Base-by-base conservation (phyloP, 2,113 vertebrate genomes). In the Madoqua kirkii region DNA sequence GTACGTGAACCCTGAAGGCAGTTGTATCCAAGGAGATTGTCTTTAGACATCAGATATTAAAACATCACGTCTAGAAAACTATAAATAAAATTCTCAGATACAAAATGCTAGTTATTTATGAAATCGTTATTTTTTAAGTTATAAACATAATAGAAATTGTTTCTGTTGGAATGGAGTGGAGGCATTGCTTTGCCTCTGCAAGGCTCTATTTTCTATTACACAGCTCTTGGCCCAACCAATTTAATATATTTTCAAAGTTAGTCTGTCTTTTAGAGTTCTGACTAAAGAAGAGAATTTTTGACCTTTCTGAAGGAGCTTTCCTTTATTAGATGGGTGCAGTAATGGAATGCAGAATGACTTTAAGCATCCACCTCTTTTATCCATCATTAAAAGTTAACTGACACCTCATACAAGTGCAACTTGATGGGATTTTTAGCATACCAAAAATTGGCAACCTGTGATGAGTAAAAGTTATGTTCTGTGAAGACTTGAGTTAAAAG, bases 381-480 rank as follows among this genome's bases (percentile, higher is more conserved):
- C 60, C 50, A 36, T 97, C 96, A 95, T 95, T 97, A 94, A 97
- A 96, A 97, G 95, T 96, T 97, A 96, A 97, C 96, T 97, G 96
- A 94, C 89, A 94, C 48, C 96, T 95, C 91, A 88, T 71, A 2
- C 94, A 96, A 97, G 60, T 91, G 60, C 60, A 96, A 43, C 88
- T 97, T 93, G 95, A 97, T 98, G 81, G 55, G 78, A 96, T 97
- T 97, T 98, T 97, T 97, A 96, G 89, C 45, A 15, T 93, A 89
- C 78, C 82, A 62, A 84, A 97, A 97, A 92, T 82, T 97, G 93
- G 87, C 83, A 98, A 91, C 74, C 94, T 91, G 55, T 94, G 94
- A 97, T 91, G 93, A 93, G 78, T 60, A 74, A 97, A 97, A 62
- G 89, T 43, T 43, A 45, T 87, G 57, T 31, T 93, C 16, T 93